A percentile compares a stretch with the other conserved stretches of the same genome.
phyloP scores from a whole-genome alignment of 2,113 vertebrate genomes.

The Upupa epops region DNA sequence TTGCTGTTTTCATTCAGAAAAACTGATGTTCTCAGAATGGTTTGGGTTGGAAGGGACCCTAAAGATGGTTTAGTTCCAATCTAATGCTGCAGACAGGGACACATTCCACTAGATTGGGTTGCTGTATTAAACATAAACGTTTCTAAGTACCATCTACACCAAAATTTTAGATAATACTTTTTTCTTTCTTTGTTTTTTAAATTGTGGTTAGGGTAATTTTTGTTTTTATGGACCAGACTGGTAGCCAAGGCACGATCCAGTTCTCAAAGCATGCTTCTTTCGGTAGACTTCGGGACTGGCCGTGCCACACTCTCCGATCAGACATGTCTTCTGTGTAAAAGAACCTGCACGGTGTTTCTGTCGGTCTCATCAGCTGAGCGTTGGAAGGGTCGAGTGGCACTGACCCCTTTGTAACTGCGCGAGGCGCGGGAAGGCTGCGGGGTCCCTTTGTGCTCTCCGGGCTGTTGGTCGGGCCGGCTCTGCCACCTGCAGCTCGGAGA shows the following conservation, averaged over 20 bases:
- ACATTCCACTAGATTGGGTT: background rate
- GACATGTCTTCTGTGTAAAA: background rate
- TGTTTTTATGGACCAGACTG: background rate
- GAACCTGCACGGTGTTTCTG: background rate
- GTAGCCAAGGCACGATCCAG: background rate
- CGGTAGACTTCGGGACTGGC: background rate
- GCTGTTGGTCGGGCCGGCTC: slow-evolving; percentile 55
- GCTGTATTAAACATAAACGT: background rate
- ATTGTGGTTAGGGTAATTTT: background rate
- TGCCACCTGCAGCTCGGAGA: slow-evolving; percentile 75
- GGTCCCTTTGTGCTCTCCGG: slow-evolving; percentile 1
- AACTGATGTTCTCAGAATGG: background rate
- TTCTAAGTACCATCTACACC: background rate
- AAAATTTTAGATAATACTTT: background rate
- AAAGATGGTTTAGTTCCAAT: background rate
- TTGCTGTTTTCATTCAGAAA: background rate
- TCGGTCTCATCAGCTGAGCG: background rate
- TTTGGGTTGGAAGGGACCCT: background rate
- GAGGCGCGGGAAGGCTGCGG: background rate
- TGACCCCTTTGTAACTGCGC: background rate
- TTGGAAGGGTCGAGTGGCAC: background rate
- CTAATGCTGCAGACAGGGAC: background rate
- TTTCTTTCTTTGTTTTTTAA: background rate
- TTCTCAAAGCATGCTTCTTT: background rate
- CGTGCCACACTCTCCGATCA: background rate